These are phyloP conservation scores for Ptychodera flava DNA, from an alignment of 35 echinoderm and acorn worm genomes.

Conservation along the genomic window DNA sequence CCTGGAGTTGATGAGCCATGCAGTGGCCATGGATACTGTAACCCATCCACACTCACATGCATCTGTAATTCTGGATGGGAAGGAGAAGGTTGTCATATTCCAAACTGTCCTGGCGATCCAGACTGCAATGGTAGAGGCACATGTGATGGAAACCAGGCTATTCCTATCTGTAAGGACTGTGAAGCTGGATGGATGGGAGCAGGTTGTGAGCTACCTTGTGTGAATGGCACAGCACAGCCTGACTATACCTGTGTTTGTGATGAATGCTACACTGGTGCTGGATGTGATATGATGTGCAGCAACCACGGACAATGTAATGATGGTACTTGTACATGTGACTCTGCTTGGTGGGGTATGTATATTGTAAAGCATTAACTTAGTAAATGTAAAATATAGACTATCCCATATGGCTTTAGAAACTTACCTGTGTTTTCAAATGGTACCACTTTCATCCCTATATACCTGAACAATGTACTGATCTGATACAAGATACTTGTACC, in stretches of 20 bases:
- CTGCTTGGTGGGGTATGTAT: slow-evolving; percentile 83
- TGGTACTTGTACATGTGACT: slow-evolving; percentile 58
- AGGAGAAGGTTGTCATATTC: slow-evolving; percentile 55
- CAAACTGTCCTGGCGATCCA: slow-evolving; percentile 57
- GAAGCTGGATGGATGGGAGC: slow-evolving; percentile 41
- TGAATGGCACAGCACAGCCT: slow-evolving; percentile 36
- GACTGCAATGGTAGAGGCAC: slow-evolving; percentile 67
- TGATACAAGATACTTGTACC: too few relatives aligned
- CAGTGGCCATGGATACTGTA: slow-evolving; percentile 57
- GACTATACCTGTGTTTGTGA: slow-evolving; percentile 58
- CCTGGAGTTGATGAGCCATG: slow-evolving; percentile 58
- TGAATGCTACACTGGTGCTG: slow-evolving; percentile 51
- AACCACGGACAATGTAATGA: slow-evolving; percentile 57
- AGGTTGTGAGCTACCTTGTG: slow-evolving; percentile 50
- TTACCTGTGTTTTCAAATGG: too few relatives aligned
- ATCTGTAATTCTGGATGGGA: slow-evolving; percentile 59
- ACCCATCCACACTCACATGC: slow-evolving; percentile 18
- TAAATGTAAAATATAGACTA: too few relatives aligned
- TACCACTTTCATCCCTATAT: too few relatives aligned
- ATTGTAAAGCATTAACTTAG: not conserved
- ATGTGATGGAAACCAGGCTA: slow-evolving; percentile 52
- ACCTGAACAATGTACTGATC: too few relatives aligned
- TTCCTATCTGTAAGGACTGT: slow-evolving; percentile 53
- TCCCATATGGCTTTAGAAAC: too few relatives aligned
- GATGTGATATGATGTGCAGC: slow-evolving; percentile 60